Conservation (phyloP, 2,888 invertebrate genomes). For the Agrotis exclamationis region DNA sequence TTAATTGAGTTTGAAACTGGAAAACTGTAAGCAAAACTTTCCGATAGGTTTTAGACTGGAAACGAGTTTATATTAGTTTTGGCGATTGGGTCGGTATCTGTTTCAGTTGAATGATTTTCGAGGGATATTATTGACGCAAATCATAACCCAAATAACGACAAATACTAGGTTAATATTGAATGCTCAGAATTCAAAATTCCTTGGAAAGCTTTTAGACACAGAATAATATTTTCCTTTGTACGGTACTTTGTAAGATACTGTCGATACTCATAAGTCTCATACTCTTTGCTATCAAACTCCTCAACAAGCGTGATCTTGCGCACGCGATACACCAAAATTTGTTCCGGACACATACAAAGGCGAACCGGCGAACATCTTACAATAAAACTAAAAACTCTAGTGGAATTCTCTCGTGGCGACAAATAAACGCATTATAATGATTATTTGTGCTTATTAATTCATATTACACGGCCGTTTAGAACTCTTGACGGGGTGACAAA, state of each 20-base stretch:
- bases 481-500: slow-evolving; percentile 87
- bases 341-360: slow-evolving; percentile 82
- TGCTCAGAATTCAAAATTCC: neutral
- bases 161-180: neutral
- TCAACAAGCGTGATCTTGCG: slow-evolving; percentile 76
- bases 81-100: slow-evolving; percentile 16
- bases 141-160: neutral
- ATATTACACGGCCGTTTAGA: slow-evolving; percentile 90
- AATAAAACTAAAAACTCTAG: slow-evolving; percentile 77
- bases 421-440: slow-evolving; percentile 88
- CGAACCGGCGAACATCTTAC: slow-evolving; percentile 71
- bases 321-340: slow-evolving; percentile 87
- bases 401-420: slow-evolving; percentile 79
- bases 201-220: neutral
- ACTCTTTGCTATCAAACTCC: slow-evolving; percentile 72
- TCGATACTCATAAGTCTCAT: slow-evolving; percentile 38
- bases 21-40: slow-evolving; percentile 58
- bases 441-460: slow-evolving; percentile 91
- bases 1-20: slow-evolving; percentile 54
- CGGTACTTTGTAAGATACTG: no score
- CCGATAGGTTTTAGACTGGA: slow-evolving; percentile 34
- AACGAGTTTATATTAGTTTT: slow-evolving; percentile 59
- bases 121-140: neutral
- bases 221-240: slow-evolving; percentile 1
- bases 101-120: slow-evolving; percentile 20